Evolutionary conservation across 2,888 invertebrate species (phyloP), one percentile per base, ranked within the genome.

Genomic region (Hirtodrosophila alboralis): DNA sequence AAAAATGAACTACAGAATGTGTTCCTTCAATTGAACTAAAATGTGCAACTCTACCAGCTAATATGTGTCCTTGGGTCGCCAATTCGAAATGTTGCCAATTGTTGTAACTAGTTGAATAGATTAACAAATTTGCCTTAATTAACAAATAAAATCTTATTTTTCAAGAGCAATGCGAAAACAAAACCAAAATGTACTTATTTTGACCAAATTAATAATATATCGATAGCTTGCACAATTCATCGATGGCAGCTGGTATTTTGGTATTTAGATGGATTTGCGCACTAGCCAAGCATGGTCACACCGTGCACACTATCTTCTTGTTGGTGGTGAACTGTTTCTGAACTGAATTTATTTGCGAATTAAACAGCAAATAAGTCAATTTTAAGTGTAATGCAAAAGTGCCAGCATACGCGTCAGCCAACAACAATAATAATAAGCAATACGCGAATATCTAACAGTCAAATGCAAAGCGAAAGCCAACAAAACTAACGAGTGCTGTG

Each of bases 241-340:
- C 72, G 72, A 14, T 51, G 28, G 26, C 5, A 13, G 23, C 45
- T 51, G 38, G n/a, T n/a, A n/a, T n/a, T n/a, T 6, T 36, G 26
- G 12, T 51, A 37, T 31, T 49, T 34, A 6, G 3, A 1, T 3
- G 26, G 2, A 38, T 73, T 66, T 40, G 0, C n/a, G 8, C 5
- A 12, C 12, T 56, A 27, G 14, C 18, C 4, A 4, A 8, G 16
- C 52, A 36, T 73, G 69, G 69, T 52, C 73, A 72, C 67, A 60
- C 56, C 48, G 43, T 23, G 26, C 37, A 31, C 58, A 53, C 53
- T 54, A 71, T 65, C 66, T 58, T 71, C 54, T 52, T 69, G 69
- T 65, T 66, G 67, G 73, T 69, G 70, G 62, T 74, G 58, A 48
- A 75, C 54, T 69, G 63, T 59, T 71, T 71, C 66, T 61, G 61